These are phyloP conservation scores for Mesocricetus auratus DNA, from an alignment of 2,113 vertebrate species.

Conservation along the genomic window DNA sequence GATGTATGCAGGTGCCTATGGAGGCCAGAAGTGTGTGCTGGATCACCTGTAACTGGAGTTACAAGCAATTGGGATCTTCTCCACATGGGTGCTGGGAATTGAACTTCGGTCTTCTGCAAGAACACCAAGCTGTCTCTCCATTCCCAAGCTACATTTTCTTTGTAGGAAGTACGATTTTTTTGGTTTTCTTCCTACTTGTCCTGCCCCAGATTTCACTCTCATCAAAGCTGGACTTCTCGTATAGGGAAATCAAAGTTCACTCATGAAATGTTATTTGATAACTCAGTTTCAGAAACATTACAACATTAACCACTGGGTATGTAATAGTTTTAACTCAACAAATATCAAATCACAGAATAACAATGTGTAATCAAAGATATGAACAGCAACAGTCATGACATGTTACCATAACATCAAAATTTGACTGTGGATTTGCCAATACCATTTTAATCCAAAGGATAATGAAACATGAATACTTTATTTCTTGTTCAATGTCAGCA, in stretches of 20 bases:
- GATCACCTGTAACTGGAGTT: neutral
- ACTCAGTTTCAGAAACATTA: constrained; percentile 58
- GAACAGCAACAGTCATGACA: constrained; percentile 72
- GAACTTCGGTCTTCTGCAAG: neutral
- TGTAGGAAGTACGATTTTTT: neutral
- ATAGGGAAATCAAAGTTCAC: constrained; percentile 44
- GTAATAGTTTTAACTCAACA: constrained; percentile 48
- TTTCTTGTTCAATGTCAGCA: constrained; percentile 47
- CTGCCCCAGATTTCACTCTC: constrained; percentile 17
- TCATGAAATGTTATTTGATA: constrained; percentile 71
- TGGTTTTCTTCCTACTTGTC: neutral
- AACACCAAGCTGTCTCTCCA: neutral
- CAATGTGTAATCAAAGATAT: constrained; percentile 64
- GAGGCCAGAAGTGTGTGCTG: neutral
- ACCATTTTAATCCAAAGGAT: neutral
- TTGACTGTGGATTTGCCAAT: constrained; percentile 16
- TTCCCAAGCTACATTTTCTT: neutral
- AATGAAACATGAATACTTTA: constrained; percentile 60
- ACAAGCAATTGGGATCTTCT: neutral
- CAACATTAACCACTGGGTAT: neutral
- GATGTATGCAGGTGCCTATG: neutral
- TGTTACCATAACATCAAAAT: constrained; percentile 71
- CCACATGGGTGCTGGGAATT: neutral
- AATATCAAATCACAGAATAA: constrained; percentile 75
- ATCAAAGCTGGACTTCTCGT: constrained; percentile 38